These are phyloP conservation scores for Scophthalmus maximus DNA, from an alignment of 2,113 vertebrate species.

Conservation along the genomic window DNA sequence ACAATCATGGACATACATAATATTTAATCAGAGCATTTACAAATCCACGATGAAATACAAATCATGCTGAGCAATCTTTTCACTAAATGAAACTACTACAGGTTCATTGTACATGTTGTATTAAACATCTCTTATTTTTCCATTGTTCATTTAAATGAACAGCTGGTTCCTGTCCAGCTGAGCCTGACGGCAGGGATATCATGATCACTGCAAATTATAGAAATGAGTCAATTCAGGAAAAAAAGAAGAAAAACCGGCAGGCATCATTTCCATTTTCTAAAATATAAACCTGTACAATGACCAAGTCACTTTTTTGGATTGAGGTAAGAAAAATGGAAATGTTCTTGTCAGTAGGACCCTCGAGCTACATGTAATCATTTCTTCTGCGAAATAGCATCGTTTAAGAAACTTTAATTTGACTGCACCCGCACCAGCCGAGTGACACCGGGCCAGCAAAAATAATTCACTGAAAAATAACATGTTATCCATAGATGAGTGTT, in stretches of 20 bases:
- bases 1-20: conserved; percentile 13
- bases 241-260: not conserved
- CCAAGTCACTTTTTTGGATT: not conserved
- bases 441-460: conserved; percentile 15
- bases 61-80: not conserved
- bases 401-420: conserved; percentile 44
- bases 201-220: not conserved
- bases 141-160: not conserved
- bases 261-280: not conserved
- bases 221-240: conserved; percentile 15
- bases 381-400: conserved; percentile 25
- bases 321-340: conserved; percentile 19
- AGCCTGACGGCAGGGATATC: not conserved
- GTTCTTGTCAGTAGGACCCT: conserved; percentile 24
- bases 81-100: too few species aligned
- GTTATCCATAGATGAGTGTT: not conserved
- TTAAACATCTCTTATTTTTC: too few species aligned
- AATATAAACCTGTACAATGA: conserved; percentile 18
- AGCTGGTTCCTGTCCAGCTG: conserved; percentile 10
- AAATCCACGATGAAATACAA: conserved; percentile 39
- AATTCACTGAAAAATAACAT: conserved; percentile 38
- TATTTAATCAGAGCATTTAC: conserved; percentile 10
- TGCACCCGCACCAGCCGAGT: conserved; percentile 38
- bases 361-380: conserved; percentile 44
- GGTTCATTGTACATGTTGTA: too few species aligned